Percentiles rank a stretch among this genome's conserved stretches.
phyloP scores from a whole-genome alignment of 1,140 invertebrate genomes.

The Condylostylus longicornis region DNA sequence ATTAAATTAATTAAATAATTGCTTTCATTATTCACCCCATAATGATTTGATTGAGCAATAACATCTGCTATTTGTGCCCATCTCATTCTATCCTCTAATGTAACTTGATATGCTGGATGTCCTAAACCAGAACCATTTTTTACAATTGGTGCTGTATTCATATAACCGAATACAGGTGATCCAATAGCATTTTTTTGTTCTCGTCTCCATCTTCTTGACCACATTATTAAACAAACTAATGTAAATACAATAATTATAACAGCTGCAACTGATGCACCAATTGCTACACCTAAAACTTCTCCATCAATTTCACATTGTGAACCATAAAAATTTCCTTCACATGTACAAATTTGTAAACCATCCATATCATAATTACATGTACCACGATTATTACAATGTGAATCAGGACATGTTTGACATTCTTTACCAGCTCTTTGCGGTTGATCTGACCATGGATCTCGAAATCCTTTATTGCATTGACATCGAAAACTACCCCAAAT shows the following conservation, averaged over 20 bases:
- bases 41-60: slow-evolving; percentile 66
- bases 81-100: slow-evolving; percentile 55
- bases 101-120: slow-evolving; percentile 48
- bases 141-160: slow-evolving; percentile 56
- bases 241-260: slow-evolving; percentile 77
- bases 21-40: slow-evolving; percentile 58
- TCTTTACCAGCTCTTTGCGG: slow-evolving; percentile 48
- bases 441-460: slow-evolving; percentile 50
- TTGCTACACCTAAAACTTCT: slow-evolving; percentile 76
- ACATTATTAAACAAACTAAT: slow-evolving; percentile 72
- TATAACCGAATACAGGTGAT: slow-evolving; percentile 68
- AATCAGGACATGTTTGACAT: slow-evolving; percentile 58
- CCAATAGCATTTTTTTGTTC: slow-evolving; percentile 64
- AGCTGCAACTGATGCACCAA: slow-evolving; percentile 75
- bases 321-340: slow-evolving; percentile 73
- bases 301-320: slow-evolving; percentile 78
- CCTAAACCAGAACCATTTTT: slow-evolving; percentile 46
- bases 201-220: slow-evolving; percentile 79
- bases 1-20: slow-evolving; percentile 2
- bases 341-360: slow-evolving; percentile 63
- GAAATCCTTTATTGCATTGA: slow-evolving; percentile 60
- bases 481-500: slow-evolving; percentile 79
- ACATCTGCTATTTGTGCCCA: slow-evolving; percentile 78
- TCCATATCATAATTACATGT: slow-evolving; percentile 58
- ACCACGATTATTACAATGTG: slow-evolving; percentile 70